Evolutionary conservation across 1,140 invertebrate genomes (phyloP).

Genomic region (Heliconius eleuchia): DNA sequence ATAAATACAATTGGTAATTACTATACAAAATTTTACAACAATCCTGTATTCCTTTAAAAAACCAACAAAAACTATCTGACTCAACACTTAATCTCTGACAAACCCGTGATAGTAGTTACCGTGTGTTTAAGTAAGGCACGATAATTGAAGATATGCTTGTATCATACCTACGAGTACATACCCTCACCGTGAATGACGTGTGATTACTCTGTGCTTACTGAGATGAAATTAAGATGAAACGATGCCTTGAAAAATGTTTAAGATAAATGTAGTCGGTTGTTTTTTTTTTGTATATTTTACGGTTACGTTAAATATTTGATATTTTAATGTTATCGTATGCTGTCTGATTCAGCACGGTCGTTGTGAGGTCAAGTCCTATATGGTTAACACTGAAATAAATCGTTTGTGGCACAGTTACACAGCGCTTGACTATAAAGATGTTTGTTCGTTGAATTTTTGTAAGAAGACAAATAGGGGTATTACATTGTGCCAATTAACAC

Average conservation of each 20-base stretch:
- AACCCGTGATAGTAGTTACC: conserved; percentile 63
- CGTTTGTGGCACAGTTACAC: too few species aligned
- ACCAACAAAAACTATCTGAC: neutral
- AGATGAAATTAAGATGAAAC: conserved; percentile 55
- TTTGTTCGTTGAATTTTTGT: too few species aligned
- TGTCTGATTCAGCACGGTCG: neutral
- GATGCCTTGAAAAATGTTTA: conserved; percentile 33
- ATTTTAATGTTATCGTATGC: too few species aligned
- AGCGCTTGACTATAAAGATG: too few species aligned
- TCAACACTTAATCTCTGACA: conserved; percentile 54
- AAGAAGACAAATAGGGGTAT: too few species aligned
- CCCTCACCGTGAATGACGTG: conserved; percentile 60
- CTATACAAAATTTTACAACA: too few species aligned
- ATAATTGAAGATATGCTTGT: conserved; percentile 77
- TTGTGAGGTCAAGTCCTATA: neutral
- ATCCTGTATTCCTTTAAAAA: neutral
- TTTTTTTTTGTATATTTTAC: conserved; percentile 23
- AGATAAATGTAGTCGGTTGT: conserved; percentile 14
- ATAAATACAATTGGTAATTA: too few species aligned
- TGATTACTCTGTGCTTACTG: conserved; percentile 65
- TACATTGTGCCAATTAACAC: too few species aligned
- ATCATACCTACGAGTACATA: conserved; percentile 61
- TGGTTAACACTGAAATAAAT: too few species aligned
- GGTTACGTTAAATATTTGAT: neutral
- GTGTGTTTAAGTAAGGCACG: conserved; percentile 79